Percentiles rank a stretch among this genome's conserved stretches.
Evolutionary conservation across 2,113 vertebrate species (phyloP).

Genomic region (Bothrops jararaca): DNA sequence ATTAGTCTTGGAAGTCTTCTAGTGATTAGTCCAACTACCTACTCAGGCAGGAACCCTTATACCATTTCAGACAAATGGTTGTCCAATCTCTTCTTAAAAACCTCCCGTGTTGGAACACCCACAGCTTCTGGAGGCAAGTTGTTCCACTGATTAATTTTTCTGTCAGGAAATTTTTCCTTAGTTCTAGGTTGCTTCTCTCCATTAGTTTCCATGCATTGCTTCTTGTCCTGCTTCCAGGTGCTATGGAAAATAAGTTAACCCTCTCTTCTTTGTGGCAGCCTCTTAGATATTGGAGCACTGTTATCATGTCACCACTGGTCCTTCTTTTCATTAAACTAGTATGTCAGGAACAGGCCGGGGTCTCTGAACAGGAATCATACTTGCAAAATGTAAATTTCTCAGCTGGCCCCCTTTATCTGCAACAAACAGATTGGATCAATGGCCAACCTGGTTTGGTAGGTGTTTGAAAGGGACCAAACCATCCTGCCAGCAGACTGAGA

Average conservation of each 20-base stretch:
- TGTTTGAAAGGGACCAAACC: background rate
- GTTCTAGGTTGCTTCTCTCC: background rate
- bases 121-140: background rate
- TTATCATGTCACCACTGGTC: background rate
- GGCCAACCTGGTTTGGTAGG: fast-evolving
- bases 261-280: no score
- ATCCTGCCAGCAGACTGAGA: background rate
- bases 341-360: background rate
- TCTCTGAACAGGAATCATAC: background rate
- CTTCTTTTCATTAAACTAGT: background rate
- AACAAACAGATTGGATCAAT: background rate
- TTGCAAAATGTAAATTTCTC: background rate
- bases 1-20: no score
- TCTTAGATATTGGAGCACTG: no score
- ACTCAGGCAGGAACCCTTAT: no score
- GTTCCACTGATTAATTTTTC: background rate
- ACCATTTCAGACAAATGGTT: background rate
- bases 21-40: no score
- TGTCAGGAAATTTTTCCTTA: background rate
- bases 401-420: background rate
- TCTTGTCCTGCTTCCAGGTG: no score
- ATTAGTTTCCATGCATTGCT: background rate
- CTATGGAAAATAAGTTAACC: no score
- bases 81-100: background rate
- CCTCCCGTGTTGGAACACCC: background rate